Evolutionary conservation across 2,113 vertebrate species (phyloP), one percentile per base, ranked within the genome.

Genomic region (Propithecus coquereli): DNA sequence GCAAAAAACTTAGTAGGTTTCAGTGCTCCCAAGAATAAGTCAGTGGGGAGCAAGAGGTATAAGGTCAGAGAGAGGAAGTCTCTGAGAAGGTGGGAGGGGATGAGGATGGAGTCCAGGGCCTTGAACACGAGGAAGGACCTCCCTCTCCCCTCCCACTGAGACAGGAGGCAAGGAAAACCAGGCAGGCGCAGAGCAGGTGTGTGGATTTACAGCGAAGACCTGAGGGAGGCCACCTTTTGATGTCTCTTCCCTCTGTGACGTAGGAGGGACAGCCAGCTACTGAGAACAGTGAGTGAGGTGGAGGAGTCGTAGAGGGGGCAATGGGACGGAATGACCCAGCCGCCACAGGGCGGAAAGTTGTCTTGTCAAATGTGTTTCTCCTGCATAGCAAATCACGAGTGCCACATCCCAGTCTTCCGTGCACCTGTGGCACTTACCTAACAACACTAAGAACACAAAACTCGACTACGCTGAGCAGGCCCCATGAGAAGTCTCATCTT

Each of bases 401-500:
- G 20, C 76, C 77, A 45, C 16, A 32, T 40, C 37, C 27, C 27
- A 47, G n/a, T 1, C 4, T 32, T 50, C 66, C 11, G 6, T 11
- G 47, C 22, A 5, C 25, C 66, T 73, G 57, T 6, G 10, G 81
- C 45, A 43, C 10, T 54, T 61, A 30, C 45, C 59, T 20, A 71
- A 74, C 18, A 65, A 45, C 25, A 66, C 16, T 2, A 10, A 68
- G 71, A 61, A 71, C 65, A 71, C 61, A 45, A 54, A 65, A 4
- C 32, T 6, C 2, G 0, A 20, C n/a, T 16, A 23, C 6, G 1
- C 3, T 14, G 22, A 73, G 25, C 30, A 14, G 45, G 12, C 34
- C 65, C 86, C 45, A 2, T 3, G 45, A 70, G 40, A 40, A 74
- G 52, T 68, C 47, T 81, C 85, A 5, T 17, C 23, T 74, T 34